Base-by-base conservation (phyloP, 2,113 vertebrate genomes). In the Etheostoma cragini region DNA sequence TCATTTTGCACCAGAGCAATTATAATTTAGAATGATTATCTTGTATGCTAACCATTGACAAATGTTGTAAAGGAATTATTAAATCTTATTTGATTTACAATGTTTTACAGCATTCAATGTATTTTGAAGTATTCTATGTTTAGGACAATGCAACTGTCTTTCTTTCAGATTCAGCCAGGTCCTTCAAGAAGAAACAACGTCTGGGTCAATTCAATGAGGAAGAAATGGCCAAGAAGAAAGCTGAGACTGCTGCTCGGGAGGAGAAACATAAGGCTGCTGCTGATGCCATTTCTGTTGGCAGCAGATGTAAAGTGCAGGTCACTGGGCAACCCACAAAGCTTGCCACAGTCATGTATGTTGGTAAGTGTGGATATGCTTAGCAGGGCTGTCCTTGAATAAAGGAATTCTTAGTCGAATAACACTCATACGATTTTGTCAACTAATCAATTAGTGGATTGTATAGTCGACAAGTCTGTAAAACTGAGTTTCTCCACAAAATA, bases 281-380 rank as follows among this genome's bases (percentile, higher is more conserved):
- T 3, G 89, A 93, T 8, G 72, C 93, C 46, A 96, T 98, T 64
- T 63, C 92, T 0, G 83, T 96, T 79, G 97, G 97, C 1, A 92
- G 80, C 75, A 94, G 97, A 16, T 98, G 97, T 78, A 92, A 96
- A 86, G 96, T 98, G 80, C 93, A 84, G 71, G 87, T 94, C 0
- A 16, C 78, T 0, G 96, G 95, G n/a, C 97, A 97, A 65, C 95
- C 96, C 72, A 90, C 84, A 1, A 97, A 96, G 87, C 85, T 95
- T 35, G 97, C 95, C 80, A 96, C 95, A 0, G 94, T 98, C 74
- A 97, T 97, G 96, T 98, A 93, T 89, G 97, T 96, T 50, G 97
- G 97, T 98, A 91, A 66, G 96, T 95, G 54, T 71, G 61, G n/a
- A 30, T 54, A 47, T 72, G 45, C 52, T 60, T 45, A 45, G 38